Base-by-base conservation (phyloP, 2,888 invertebrate species). In the Palloptera scutellata region DNA sequence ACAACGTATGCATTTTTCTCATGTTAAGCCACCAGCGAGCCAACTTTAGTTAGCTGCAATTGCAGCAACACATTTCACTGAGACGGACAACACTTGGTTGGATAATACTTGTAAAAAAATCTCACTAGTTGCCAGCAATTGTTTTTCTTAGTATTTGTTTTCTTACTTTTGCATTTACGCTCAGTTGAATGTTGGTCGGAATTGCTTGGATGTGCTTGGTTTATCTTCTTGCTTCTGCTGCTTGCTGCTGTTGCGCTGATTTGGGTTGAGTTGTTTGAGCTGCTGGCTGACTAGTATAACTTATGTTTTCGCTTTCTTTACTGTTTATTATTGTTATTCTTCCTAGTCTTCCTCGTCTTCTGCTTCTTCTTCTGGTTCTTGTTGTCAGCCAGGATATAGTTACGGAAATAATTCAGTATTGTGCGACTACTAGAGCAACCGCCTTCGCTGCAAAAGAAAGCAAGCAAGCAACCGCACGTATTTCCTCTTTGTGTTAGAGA, bases 361-460 rank as follows among this genome's bases (percentile, higher is more conserved):
- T 55, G 55, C 10, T 20, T 20, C 1, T 55, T 19, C 9, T n/a
- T 12, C 13, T 45, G 45, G 45, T 45, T 41, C 54, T 41, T 53
- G 12, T 43, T 12, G n/a, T 19, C 54, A 54, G 54, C 11, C 48
- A 30, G 20, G 30, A 63, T 55, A 45, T 55, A 30, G 45, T 53
- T 45, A 40, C 55, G 55, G 55, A 63, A 63, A 63, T 63, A 63
- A 57, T 63, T 63, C 48, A 63, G 43, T 45, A 13, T 43, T 55
- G 67, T 68, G 67, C 66, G 59, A 30, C 30, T 62, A 68, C 66
- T 30, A 15, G 64, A 64, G 61, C 61, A 65, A 52, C 11, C 57
- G 48, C 30, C 40, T 42, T 42, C 57, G 40, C 30, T 30, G 42
- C 55, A 9, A 10, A 59, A 54, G 43, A 67, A 53, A 61, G 48